A percentile compares a stretch with the other conserved stretches of the same genome.
Conservation (phyloP, 23 tunicate genomes). For the Clavelina lepadiformis region DNA sequence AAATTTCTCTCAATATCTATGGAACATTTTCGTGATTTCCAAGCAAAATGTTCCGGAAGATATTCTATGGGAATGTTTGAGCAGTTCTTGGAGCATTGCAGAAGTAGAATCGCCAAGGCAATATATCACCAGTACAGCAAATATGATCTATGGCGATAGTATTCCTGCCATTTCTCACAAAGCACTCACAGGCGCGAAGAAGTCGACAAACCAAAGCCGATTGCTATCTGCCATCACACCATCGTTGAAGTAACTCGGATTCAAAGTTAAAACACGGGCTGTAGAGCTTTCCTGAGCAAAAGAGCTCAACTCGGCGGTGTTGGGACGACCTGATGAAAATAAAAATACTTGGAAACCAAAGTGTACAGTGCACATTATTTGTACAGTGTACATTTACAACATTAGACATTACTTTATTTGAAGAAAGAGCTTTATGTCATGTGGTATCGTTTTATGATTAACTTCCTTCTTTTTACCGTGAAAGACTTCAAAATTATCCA, state of each 20-base stretch:
- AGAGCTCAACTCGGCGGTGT: constrained; percentile 67
- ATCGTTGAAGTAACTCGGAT: constrained; percentile 52
- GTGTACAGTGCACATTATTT: neutral
- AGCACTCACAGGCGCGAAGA: constrained; percentile 90
- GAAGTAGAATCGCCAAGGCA: neutral
- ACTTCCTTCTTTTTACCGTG: too few species aligned
- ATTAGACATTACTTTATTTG: too few species aligned
- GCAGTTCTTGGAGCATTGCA: neutral
- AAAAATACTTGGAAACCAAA: neutral
- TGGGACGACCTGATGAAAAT: constrained; percentile 45
- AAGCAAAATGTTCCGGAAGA: constrained; percentile 1
- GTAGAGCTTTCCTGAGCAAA: constrained; percentile 77
- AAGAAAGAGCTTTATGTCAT: too few species aligned
- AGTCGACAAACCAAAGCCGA: constrained; percentile 75
- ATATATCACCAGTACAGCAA: neutral
- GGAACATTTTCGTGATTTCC: neutral
- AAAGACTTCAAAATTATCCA: constrained; percentile 61
- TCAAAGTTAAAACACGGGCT: constrained; percentile 52
- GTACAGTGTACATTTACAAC: too few species aligned
- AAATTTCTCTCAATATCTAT: neutral
- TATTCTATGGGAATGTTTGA: neutral
- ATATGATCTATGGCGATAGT: neutral
- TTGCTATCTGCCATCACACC: constrained; percentile 18
- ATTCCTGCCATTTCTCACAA: neutral
- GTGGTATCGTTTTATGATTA: too few species aligned